Percentiles rank a stretch among this genome's conserved stretches.
Conservation (phyloP, 2,113 vertebrate species). For the Bos indicus region DNA sequence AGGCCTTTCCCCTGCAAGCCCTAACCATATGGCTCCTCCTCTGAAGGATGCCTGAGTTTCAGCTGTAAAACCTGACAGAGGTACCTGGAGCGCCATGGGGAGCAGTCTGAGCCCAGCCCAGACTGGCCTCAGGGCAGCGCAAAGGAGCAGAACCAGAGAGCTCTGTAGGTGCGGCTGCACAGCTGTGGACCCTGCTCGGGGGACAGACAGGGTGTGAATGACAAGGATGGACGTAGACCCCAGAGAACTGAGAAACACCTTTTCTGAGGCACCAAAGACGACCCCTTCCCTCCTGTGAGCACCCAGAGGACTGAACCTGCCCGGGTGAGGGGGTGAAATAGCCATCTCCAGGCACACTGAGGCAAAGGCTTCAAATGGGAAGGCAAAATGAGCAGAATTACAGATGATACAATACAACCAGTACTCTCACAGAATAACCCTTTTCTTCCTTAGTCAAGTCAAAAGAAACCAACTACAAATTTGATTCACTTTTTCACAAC, state of each 20-base stretch:
- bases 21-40: neutral
- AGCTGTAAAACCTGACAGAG: neutral
- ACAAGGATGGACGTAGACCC: neutral
- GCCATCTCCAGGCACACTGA: neutral
- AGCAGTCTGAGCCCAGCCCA: neutral
- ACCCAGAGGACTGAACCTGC: neutral
- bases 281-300: neutral
- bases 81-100: neutral
- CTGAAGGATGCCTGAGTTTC: neutral
- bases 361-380: neutral
- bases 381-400: neutral
- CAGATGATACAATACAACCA: neutral
- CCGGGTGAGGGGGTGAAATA: neutral
- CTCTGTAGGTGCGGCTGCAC: rapidly evolving
- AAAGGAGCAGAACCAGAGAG: rapidly evolving
- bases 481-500: neutral
- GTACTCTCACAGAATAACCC: neutral
- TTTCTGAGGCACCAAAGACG: neutral
- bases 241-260: neutral
- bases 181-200: too few relatives aligned
- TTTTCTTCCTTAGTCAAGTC: neutral
- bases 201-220: rapidly evolving
- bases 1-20: neutral
- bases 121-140: rapidly evolving
- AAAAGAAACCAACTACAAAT: neutral